Percentiles rank a stretch among this genome's conserved stretches.
Evolutionary conservation across 2,113 vertebrate species (phyloP).

Genomic region (Riparia riparia): DNA sequence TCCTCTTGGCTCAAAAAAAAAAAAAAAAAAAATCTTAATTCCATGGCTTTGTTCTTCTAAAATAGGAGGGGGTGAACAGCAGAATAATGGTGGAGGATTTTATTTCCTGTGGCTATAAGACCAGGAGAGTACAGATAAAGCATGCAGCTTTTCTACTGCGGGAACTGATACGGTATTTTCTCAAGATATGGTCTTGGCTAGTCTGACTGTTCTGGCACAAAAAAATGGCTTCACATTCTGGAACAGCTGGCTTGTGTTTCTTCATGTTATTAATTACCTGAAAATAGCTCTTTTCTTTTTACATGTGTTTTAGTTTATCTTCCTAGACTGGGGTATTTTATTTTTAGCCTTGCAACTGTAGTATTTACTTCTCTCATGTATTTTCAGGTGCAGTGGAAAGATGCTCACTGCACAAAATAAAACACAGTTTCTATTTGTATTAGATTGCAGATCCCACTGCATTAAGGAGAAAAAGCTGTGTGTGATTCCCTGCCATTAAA

Average conservation of each 20-base stretch:
- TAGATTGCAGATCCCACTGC: not conserved
- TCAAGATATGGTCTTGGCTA: not conserved
- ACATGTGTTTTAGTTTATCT: not conserved
- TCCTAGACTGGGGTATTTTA: not conserved
- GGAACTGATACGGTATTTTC: not conserved
- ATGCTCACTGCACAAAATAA: not conserved
- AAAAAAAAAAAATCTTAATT: not conserved
- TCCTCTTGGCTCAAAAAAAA: not conserved
- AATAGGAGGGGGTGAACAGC: not conserved
- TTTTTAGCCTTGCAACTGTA: not conserved
- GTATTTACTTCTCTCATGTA: not conserved
- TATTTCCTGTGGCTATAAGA: not conserved
- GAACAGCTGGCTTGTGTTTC: not conserved
- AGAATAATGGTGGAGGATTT: not conserved
- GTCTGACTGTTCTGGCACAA: not conserved
- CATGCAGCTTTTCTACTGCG: not conserved
- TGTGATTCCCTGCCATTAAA: conserved; percentile 15
- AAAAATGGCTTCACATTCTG: not conserved
- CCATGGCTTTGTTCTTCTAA: not conserved
- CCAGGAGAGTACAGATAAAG: not conserved
- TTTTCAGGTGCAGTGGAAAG: not conserved
- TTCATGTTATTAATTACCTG: not conserved
- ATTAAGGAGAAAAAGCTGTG: not conserved
- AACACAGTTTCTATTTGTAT: not conserved
- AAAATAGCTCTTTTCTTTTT: not conserved